These are phyloP conservation scores for Sminthurinus signatus DNA, from an alignment of 1,140 invertebrate species.

Conservation along the genomic window DNA sequence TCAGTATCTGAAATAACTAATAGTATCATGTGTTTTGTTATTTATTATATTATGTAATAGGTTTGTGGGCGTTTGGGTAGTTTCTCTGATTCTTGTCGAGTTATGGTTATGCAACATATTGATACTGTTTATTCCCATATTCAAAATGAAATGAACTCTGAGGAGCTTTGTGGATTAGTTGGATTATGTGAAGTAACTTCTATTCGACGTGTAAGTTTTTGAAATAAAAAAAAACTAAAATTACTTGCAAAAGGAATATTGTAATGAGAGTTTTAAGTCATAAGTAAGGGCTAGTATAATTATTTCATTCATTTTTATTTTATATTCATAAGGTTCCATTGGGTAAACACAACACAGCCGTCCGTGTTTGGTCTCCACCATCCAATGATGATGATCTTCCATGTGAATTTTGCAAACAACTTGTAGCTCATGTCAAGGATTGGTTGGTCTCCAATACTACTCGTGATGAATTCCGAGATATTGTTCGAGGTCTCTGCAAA, in stretches of 20 bases:
- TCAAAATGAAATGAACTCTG: constrained; percentile 55
- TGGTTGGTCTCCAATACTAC: constrained; percentile 78
- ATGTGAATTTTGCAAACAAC: constrained; percentile 75
- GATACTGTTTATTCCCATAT: constrained; percentile 58
- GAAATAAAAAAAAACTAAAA: constrained; percentile 38
- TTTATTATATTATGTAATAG: constrained; percentile 36
- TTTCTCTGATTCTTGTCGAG: constrained; percentile 69
- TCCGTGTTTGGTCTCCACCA: constrained; percentile 30
- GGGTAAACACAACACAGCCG: neutral
- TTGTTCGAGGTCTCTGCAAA: constrained; percentile 70
- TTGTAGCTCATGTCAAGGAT: constrained; percentile 69
- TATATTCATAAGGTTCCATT: no score
- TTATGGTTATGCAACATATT: constrained; percentile 63
- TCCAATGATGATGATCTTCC: constrained; percentile 54
- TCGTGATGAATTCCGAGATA: constrained; percentile 67
- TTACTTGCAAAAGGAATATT: no score
- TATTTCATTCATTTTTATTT: no score
- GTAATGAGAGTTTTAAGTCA: no score
- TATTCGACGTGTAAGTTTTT: constrained; percentile 18
- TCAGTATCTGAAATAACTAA: no score
- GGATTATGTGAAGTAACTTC: constrained; percentile 56
- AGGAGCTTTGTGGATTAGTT: constrained; percentile 64
- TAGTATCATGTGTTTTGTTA: neutral
- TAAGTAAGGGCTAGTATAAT: no score
- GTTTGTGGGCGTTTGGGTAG: constrained; percentile 61